phyloP scores from a whole-genome alignment of 2,888 invertebrate genomes.

The Alviniconcha strummeri region DNA sequence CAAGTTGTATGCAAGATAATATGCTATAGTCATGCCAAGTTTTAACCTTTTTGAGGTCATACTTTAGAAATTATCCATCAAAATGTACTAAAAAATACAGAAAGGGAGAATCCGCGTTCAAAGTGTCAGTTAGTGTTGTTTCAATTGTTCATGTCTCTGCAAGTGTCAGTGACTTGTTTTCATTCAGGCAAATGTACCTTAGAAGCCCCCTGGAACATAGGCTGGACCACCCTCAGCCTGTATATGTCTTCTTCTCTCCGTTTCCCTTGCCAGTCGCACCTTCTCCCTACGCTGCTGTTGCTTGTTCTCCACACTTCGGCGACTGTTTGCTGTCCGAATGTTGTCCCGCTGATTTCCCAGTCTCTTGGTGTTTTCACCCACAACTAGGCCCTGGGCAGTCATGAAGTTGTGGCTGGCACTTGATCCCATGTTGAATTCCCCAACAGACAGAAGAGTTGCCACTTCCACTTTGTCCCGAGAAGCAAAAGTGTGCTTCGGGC shows the following conservation, averaged over 20 bases:
- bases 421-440: conserved; percentile 26
- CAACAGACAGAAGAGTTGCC: conserved; percentile 25
- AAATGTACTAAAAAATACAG: no score
- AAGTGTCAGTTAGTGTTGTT: no score
- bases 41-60: no score
- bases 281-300: background rate
- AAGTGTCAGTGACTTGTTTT: no score
- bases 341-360: conserved; percentile 2
- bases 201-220: background rate
- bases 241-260: background rate
- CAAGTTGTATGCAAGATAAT: no score
- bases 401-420: background rate
- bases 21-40: no score
- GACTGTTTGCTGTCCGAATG: background rate
- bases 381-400: conserved; percentile 6
- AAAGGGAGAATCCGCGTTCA: no score
- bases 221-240: background rate
- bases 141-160: no score
- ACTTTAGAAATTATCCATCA: no score
- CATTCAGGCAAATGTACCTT: no score
- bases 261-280: background rate
- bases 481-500: conserved; percentile 30
- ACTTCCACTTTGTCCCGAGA: conserved; percentile 5
- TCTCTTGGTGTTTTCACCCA: background rate
- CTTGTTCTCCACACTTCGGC: background rate